These are phyloP conservation scores for Loripinus fragilis DNA, from an alignment of 2,888 invertebrate species.

Conservation along the genomic window DNA sequence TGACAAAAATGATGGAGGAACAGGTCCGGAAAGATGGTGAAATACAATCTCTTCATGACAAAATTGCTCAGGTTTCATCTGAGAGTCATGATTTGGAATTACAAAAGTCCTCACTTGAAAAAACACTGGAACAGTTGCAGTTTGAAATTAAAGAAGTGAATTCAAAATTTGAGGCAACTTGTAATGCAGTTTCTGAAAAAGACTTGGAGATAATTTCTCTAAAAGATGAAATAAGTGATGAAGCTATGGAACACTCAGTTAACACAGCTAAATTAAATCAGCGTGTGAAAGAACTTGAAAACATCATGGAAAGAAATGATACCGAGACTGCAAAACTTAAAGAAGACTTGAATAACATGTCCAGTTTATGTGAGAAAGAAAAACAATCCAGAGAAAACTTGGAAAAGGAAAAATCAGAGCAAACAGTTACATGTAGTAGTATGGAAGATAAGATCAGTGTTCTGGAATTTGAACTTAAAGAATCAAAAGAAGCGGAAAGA, in stretches of 20 bases:
- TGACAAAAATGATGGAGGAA: neutral
- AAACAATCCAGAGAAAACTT: neutral
- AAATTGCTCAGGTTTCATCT: neutral
- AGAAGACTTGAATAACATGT: conserved; percentile 6
- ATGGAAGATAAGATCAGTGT: neutral
- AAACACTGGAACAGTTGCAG: neutral
- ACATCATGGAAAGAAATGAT: conserved; percentile 40
- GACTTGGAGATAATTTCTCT: neutral
- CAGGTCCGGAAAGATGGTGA: neutral
- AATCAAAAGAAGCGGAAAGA: neutral
- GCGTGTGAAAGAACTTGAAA: conserved; percentile 40
- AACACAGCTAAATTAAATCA: conserved; percentile 38
- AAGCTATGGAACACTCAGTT: conserved; percentile 46
- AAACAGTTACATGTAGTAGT: neutral
- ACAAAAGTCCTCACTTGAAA: neutral
- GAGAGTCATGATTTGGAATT: neutral
- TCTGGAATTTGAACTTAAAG: neutral
- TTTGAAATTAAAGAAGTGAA: neutral
- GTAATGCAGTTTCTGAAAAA: neutral
- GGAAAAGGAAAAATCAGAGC: neutral
- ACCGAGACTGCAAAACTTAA: conserved; percentile 33
- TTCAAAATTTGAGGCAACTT: neutral
- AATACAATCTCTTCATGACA: neutral
- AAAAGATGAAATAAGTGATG: conserved; percentile 48
- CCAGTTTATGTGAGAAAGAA: neutral